A percentile compares a stretch with the other conserved stretches of the same genome.
Conservation (phyloP, 2,113 vertebrate species). For the Bufo gargarizans region DNA sequence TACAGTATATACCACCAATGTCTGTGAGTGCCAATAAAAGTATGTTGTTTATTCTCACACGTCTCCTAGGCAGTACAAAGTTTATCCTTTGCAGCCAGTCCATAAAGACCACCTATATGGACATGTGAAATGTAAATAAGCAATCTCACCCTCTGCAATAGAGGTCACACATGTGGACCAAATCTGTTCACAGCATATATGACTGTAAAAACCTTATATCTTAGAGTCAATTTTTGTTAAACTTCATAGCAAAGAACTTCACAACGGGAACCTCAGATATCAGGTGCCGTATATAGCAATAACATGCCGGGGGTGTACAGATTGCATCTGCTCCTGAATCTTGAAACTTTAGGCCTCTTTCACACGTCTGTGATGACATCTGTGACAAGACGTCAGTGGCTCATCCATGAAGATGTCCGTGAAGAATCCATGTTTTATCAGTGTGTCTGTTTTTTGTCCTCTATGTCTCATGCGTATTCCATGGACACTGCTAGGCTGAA, state of each 20-base stretch:
- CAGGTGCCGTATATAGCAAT: not conserved
- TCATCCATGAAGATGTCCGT: too few species aligned
- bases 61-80: not conserved
- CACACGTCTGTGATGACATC: too few species aligned
- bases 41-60: not conserved
- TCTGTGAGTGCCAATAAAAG: too few species aligned
- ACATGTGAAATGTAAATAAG: not conserved
- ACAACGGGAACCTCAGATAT: not conserved
- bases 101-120: not conserved
- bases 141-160: not conserved
- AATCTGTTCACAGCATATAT: not conserved
- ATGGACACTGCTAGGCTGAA: too few species aligned
- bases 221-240: too few species aligned
- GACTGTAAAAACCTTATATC: not conserved
- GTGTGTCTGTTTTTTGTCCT: too few species aligned
- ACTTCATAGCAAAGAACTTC: not conserved
- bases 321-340: not conserved
- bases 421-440: too few species aligned
- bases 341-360: too few species aligned
- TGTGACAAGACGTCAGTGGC: too few species aligned
- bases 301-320: not conserved
- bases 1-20: too few species aligned
- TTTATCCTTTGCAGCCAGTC: not conserved
- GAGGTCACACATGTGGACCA: not conserved
- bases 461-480: too few species aligned